Base-by-base conservation (phyloP, 2,888 invertebrate species). In the Macrophya alboannulata region DNA sequence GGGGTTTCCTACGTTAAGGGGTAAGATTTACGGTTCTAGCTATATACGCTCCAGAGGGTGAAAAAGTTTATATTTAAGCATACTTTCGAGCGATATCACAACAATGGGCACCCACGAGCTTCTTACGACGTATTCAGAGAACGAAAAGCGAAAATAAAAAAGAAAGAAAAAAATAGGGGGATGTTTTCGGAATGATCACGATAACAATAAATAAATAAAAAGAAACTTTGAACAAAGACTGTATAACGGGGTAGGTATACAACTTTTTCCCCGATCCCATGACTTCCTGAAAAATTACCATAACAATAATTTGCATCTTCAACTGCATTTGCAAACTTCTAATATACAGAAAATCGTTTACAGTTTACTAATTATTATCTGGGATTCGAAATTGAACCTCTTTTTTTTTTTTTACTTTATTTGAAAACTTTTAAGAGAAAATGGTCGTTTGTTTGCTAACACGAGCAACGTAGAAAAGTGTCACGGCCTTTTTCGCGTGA, bases 11-110 rank as follows among this genome's bases (percentile, higher is more conserved):
- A 84, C 86, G 83, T 74, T 51, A 51, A 85, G 85, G 81, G 76
- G 82, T 55, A 84, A 89, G 89, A 90, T 90, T 90, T 89, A 90
- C 88, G 81, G 43, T 59, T 43, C 10, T 43, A 21, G n/a, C 45
- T 6, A 12, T 43, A n/a, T n/a, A n/a, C n/a, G n/a, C n/a, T n/a
- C 12, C 55, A 45, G 84, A 81, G 86, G 45, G 43, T 59, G 87
- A 88, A 89, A 90, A 90, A 89, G 87, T 90, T 89, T 87, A 87
- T 88, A 89, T 89, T 88, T 43, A 51, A 81, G 62, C 81, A 59
- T 40, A 81, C 81, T 81, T 43, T 62, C 4, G 43, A 62, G 40
- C 81, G 81, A 81, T 81, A 81, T 62, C 40, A 62, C 81, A 81
- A 81, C 81, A 81, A 81, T 81, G 31, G 62, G 25, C n/a, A 62